Percentiles rank a stretch among this genome's conserved stretches.
phyloP scores from a whole-genome alignment of 2,113 vertebrate species.

The Clinocottus analis region DNA sequence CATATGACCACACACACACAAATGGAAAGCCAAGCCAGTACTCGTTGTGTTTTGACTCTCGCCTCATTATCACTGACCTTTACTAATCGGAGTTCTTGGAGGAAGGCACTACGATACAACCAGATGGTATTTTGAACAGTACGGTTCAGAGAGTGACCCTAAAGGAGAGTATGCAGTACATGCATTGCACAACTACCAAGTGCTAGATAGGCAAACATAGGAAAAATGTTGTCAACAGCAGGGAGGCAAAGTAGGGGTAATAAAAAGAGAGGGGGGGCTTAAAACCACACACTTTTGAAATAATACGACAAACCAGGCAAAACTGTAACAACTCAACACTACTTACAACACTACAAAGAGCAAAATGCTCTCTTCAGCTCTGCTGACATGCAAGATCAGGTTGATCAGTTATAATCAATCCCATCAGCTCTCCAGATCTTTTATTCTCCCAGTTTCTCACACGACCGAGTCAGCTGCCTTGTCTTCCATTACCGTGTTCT shows the following conservation, averaged over 20 bases:
- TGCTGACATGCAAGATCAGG: background rate
- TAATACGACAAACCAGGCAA: background rate
- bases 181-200: background rate
- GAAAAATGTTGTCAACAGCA: conserved; percentile 10
- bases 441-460: background rate
- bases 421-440: background rate
- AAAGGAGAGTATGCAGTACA: background rate
- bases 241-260: background rate
- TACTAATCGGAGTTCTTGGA: conserved; percentile 54
- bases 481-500: background rate
- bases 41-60: conserved; percentile 58
- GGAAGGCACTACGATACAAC: conserved; percentile 47
- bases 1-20: conserved; percentile 39
- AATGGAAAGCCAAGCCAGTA: conserved; percentile 52
- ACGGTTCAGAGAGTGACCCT: conserved; percentile 1
- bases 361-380: background rate
- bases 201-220: conserved; percentile 5
- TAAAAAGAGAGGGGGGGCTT: background rate
- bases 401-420: too few relatives aligned
- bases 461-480: background rate
- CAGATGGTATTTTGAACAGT: conserved; percentile 37
- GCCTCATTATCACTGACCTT: conserved; percentile 66
- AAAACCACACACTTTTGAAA: conserved; percentile 2
- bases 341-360: background rate
- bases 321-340: background rate